phyloP scores from a whole-genome alignment of 1,140 invertebrate species.

The Homarus americanus region DNA sequence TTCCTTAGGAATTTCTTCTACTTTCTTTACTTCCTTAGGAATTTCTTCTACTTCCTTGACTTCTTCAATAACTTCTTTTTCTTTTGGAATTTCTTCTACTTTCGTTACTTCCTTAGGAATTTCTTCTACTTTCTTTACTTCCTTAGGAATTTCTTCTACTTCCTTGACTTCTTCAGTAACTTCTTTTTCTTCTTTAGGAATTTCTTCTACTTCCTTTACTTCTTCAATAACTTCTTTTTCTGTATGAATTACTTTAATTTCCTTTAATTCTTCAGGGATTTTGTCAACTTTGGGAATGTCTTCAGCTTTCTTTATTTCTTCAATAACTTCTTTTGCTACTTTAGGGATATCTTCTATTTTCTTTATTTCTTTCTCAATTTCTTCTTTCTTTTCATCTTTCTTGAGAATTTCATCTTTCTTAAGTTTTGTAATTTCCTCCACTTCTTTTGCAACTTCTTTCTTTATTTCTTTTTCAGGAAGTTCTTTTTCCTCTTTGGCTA shows the following conservation, averaged over 20 bases:
- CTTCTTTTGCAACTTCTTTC: not conserved
- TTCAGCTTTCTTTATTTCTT: conserved; percentile 19
- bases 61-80: conserved; percentile 22
- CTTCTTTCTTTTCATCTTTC: not conserved
- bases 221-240: not conserved
- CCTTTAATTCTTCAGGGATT: not conserved
- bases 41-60: not conserved
- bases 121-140: not conserved
- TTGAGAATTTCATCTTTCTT: not conserved
- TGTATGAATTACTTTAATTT: not conserved
- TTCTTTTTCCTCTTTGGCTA: not conserved
- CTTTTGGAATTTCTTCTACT: not conserved
- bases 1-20: conserved; percentile 3
- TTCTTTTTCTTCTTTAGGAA: not conserved
- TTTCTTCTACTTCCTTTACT: not conserved
- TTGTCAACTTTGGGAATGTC: not conserved
- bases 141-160: not conserved
- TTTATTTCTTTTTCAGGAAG: not conserved
- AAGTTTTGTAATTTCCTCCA: not conserved
- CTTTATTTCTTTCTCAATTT: not conserved
- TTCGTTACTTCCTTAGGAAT: not conserved
- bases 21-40: not conserved
- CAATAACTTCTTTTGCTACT: not conserved
- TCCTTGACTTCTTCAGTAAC: not conserved
- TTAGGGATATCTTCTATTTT: not conserved